Base-by-base conservation (phyloP, 2,888 invertebrate species). In the Tetragonisca angustula region DNA sequence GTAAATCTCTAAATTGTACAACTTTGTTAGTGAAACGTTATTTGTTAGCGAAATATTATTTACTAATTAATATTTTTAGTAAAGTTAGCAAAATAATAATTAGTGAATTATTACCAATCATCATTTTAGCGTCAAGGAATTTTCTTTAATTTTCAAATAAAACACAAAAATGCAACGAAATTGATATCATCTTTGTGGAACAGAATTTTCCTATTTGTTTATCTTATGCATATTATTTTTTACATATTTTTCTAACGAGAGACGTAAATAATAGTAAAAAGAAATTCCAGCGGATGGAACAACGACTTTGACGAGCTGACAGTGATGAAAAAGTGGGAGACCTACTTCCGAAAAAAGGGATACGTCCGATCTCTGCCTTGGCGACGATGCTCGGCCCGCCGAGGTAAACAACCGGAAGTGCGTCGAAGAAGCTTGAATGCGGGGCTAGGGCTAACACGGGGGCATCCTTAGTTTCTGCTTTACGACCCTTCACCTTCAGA, bases 341-440 rank as follows among this genome's bases (percentile, higher is more conserved):
- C 97, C 94, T 97, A 98, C 98, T 98, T 97, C 99, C 99, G 95
- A 98, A 97, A 92, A 98, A 95, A 81, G 98, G 98, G 91, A 98
- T 96, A 84, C 96, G 95, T 75, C 97, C 96, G 49, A 98, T 97
- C 93, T 98, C 98, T 32, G 97, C 97, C 94, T 98, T 98, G 85
- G 98, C 98, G 89, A 99, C 98, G 93, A 98, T 97, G 91, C 98
- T 97, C 49, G 98, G 98, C 72, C 97, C 97, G n/a, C 97, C 97
- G 88, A 98, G 96, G 92, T 96, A 96, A 81, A 98, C 97, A 91
- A 98, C 97, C 90, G 97, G 96, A 87, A 98, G 96, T 83, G 98
- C 97, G 95, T 99, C 99, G 95, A 98, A 97, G 96, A 97, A 98
- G 81, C 97, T 97, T 61, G 98, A 98, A 94, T 99, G 99, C 4